Conservation (phyloP, 2,888 invertebrate species). For the Hedychridium roseum region DNA sequence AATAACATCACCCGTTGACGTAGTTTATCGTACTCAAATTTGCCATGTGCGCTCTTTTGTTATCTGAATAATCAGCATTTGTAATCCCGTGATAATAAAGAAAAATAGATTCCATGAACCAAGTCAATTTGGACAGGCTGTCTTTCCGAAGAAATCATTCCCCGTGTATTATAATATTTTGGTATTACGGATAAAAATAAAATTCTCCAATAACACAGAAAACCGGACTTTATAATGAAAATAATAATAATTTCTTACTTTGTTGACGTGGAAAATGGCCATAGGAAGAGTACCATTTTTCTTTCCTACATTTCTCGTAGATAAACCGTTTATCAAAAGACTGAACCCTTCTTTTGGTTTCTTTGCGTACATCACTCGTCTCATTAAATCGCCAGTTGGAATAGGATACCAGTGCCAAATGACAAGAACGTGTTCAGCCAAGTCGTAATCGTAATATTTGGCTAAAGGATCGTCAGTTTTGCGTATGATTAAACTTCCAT, state of each 20-base stretch:
- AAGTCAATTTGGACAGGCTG: no score
- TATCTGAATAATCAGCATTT: no score
- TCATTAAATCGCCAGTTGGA: constrained; percentile 38
- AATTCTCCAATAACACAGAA: no score
- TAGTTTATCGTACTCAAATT: no score
- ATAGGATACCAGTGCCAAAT: constrained; percentile 65
- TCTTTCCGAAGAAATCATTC: no score
- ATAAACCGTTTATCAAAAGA: constrained; percentile 49
- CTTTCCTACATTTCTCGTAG: constrained; percentile 29
- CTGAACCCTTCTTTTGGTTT: constrained; percentile 37
- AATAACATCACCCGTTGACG: no score
- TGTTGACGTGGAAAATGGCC: constrained; percentile 40
- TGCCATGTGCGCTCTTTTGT: no score
- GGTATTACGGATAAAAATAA: no score
- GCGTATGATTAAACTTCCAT: constrained; percentile 61
- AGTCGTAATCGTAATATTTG: constrained; percentile 64
- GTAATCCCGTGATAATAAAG: no score
- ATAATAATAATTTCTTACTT: constrained; percentile 28
- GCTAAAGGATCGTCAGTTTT: constrained; percentile 47
- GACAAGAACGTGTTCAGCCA: constrained; percentile 64
- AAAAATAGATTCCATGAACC: no score
- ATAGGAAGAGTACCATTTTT: constrained; percentile 36
- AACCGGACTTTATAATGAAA: no score
- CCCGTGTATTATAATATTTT: no score
- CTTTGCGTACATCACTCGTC: constrained; percentile 36